Evolutionary conservation across 2,113 vertebrate species (phyloP), one percentile per base, ranked within the genome.

Genomic region (Struthio camelus): DNA sequence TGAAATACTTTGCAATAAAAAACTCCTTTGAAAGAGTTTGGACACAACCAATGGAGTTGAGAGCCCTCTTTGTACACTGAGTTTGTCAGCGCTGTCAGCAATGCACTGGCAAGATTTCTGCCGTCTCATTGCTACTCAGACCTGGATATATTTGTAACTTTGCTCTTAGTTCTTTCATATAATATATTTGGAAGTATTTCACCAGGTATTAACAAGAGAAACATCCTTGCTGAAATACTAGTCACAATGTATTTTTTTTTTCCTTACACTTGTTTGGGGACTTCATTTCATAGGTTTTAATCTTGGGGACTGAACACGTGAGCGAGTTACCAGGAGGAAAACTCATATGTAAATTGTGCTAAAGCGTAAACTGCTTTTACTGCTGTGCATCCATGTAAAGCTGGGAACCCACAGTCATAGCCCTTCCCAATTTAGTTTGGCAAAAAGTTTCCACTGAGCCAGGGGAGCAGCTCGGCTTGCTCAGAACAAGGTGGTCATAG

Each of bases 151-250:
- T 9, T 20, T 75, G 48, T 59, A 58, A 51, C 25, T 76, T 69
- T 73, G 27, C 91, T 87, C 44, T 18, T 38, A 86, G 24, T 79
- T 75, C 59, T 80, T 85, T 71, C n/a, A 70, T 73, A 36, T 73
- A 79, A 69, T 75, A 44, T 92, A 80, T 93, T 87, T 92, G 61
- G 83, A 87, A 61, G 51, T 94, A 69, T 91, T 91, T 80, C 34
- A 90, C 34, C 42, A 46, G 0, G 6, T 92, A 56, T 86, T 84
- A 40, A 85, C 53, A 50, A 64, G 23, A 59, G 44, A 92, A 40
- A 23, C 1, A 1, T 51, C 79, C 51, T 61, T 77, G 67, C 81
- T 87, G 69, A 58, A 89, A 28, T 95, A 30, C 36, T 73, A 44
- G 58, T 11, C 59, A 72, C 90, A 89, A 65, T 56, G 28, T 87